A percentile compares a stretch with the other conserved stretches of the same genome.
Evolutionary conservation across 2,797 vertebrate species (phyloP).

Genomic region (Geotrypetes seraphini): DNA sequence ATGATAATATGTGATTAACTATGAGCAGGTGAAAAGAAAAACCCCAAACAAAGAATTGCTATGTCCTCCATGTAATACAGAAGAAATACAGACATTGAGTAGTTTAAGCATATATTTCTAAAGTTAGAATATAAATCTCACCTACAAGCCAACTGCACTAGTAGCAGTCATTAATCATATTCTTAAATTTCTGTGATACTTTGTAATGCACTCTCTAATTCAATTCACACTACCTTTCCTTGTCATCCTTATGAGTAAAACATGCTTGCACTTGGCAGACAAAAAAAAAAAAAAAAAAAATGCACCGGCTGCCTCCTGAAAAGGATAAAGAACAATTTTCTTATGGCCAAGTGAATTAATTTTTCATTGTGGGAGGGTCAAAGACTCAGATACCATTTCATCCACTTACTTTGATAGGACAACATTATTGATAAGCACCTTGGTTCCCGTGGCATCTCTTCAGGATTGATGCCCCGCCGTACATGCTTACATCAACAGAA

Average conservation of each 20-base stretch:
- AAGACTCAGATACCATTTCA: conserved; percentile 3
- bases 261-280: background rate
- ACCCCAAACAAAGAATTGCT: no score
- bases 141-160: no score
- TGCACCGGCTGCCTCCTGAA: background rate
- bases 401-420: conserved; percentile 5
- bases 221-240: background rate
- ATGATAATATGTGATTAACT: no score
- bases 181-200: background rate
- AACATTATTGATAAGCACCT: conserved; percentile 18
- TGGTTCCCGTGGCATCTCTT: background rate
- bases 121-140: no score
- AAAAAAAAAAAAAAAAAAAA: no score
- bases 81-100: no score
- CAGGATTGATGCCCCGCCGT: conserved; percentile 18
- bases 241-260: background rate
- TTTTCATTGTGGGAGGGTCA: conserved; percentile 8
- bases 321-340: conserved; percentile 6
- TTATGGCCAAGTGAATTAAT: conserved; percentile 5
- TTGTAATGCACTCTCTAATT: background rate
- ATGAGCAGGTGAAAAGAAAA: no score
- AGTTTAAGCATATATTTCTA: no score
- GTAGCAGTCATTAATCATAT: no score
- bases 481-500: conserved; percentile 13
- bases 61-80: no score